A percentile compares a stretch with the other conserved stretches of the same genome.
Conservation (phyloP, 2,797 vertebrate genomes). For the Coranthus polyacanthus region DNA sequence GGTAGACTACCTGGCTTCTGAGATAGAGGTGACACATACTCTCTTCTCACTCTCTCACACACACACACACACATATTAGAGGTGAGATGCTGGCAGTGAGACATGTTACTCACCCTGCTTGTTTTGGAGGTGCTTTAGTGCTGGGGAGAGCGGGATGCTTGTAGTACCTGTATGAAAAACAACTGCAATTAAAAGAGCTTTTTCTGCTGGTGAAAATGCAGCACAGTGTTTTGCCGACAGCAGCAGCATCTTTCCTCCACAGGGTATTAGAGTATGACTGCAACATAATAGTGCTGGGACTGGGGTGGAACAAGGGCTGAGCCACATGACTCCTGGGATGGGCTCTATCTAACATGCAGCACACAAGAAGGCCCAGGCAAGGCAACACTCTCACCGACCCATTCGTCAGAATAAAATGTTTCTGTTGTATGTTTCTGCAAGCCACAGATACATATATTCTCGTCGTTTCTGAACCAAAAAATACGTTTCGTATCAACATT, state of each 20-base stretch:
- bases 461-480: too few relatives aligned
- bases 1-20: constrained; percentile 50
- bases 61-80: constrained; percentile 29
- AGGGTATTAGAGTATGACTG: constrained; percentile 72
- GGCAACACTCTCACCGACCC: constrained; percentile 26
- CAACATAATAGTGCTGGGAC: constrained; percentile 76
- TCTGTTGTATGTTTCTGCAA: constrained; percentile 2
- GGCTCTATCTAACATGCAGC: constrained; percentile 53
- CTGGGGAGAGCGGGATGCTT: constrained; percentile 88
- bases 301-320: constrained; percentile 60
- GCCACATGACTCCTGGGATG: constrained; percentile 63
- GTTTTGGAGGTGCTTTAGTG: constrained; percentile 89
- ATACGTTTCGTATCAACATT: too few relatives aligned
- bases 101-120: constrained; percentile 88
- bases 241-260: constrained; percentile 78
- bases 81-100: constrained; percentile 60
- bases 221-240: constrained; percentile 78
- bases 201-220: constrained; percentile 85
- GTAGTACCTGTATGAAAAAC: constrained; percentile 89
- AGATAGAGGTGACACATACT: constrained; percentile 53
- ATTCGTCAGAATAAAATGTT: constrained; percentile 6
- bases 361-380: constrained; percentile 48
- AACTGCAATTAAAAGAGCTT: constrained; percentile 88
- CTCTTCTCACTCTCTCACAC: neutral
- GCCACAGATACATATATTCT: too few relatives aligned